Evolutionary conservation across 2,888 invertebrate species (phyloP).

Genomic region (Caenorhabditis afra): DNA sequence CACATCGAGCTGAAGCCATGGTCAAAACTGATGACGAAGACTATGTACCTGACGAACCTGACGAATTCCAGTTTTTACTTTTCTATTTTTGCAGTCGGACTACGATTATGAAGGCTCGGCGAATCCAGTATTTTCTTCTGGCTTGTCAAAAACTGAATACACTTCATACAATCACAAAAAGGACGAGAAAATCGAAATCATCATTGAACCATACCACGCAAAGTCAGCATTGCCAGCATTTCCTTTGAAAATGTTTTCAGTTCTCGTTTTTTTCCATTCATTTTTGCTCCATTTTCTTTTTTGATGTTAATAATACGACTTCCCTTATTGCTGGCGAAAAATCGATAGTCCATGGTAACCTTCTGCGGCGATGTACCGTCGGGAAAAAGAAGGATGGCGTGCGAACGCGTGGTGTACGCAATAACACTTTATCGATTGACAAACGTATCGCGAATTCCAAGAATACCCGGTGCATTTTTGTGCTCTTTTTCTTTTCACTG

Average conservation of each 20-base stretch:
- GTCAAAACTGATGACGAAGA: conserved; percentile 55
- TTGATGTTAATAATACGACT: conserved; percentile 15
- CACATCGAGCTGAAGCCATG: conserved; percentile 1
- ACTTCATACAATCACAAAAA: conserved; percentile 14
- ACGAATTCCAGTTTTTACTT: conserved; percentile 5
- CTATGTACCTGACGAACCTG: conserved; percentile 32
- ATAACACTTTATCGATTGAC: too few relatives aligned
- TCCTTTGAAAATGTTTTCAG: background rate
- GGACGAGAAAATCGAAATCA: conserved; percentile 38
- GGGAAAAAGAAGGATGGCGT: too few relatives aligned
- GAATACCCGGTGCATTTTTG: too few relatives aligned
- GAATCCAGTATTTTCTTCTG: background rate
- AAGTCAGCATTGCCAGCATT: background rate
- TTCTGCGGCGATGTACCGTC: too few relatives aligned
- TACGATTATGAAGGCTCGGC: conserved; percentile 51
- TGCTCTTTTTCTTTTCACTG: too few relatives aligned
- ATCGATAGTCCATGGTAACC: too few relatives aligned
- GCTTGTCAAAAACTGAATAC: conserved; percentile 16
- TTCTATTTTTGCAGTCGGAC: too few relatives aligned
- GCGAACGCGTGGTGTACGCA: too few relatives aligned
- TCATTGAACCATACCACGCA: conserved; percentile 51
- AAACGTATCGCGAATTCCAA: too few relatives aligned
- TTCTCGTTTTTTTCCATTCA: background rate
- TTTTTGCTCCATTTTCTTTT: conserved; percentile 2
- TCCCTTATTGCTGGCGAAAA: background rate